Evolutionary conservation across 2,113 vertebrate genomes (phyloP), one percentile per base, ranked within the genome.

Genomic region (Mormyrus lacerda): DNA sequence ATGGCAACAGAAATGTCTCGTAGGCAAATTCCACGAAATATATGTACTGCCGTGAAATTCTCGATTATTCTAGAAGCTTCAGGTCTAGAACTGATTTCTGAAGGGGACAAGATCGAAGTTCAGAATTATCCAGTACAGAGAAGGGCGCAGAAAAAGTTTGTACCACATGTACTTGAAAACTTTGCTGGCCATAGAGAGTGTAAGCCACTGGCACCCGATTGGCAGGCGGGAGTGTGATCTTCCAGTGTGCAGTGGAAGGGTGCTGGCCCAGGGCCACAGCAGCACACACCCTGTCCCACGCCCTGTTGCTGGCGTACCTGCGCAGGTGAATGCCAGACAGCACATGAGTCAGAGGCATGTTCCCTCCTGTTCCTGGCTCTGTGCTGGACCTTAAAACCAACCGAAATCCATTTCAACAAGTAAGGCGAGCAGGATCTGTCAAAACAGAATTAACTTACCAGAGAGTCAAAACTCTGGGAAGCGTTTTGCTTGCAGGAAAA

Each of bases 321-420:
- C 21, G 53, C 53, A 31, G 51, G 86, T 87, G 19, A 58, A 2
- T 65, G 35, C 35, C 45, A 86, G 42, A n/a, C 35, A 17, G 87
- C 4, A 55, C 58, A 35, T 87, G 87, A 87, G 87, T 87, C 87
- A 87, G 21, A 24, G 35, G 19, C 87, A 87, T 19, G 87, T 87
- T 13, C 31, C 19, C 2, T 61, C 87, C 21, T 87, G 87, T 44
- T 65, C 27, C 3, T 1, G 10, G 31, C n/a, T 47, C 39, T 24
- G 19, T n/a, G 1, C 17, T 44, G 82, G 9, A 15, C 85, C 45
- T n/a, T 86, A 44, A 47, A 69, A 17, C 48, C 48, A 35, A 48
- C 2, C 5, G 83, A n/a, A 45, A n/a, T 45, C 45, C 83, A 50
- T 50, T 85, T 45, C 48, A 53, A 51, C n/a, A 86, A 84, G 82